These are phyloP conservation scores for Harpalus rufipes DNA, from an alignment of 2,888 invertebrate genomes.

Conservation along the genomic window DNA sequence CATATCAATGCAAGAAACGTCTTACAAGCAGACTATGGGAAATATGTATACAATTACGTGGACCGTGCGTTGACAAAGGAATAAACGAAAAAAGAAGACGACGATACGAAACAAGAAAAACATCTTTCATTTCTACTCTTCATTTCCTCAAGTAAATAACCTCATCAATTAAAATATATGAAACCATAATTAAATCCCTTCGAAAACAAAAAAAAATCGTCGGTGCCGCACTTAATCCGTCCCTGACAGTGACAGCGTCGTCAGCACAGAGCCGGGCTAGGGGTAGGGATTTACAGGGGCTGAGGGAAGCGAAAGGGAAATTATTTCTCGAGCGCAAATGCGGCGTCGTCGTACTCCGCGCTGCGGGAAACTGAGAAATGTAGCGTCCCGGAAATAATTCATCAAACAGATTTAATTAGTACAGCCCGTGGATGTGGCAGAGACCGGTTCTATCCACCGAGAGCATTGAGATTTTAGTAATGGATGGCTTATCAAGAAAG, in stretches of 20 bases:
- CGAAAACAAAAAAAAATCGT: constrained; percentile 23
- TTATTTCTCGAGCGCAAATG: constrained; percentile 40
- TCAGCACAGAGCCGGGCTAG: constrained; percentile 18
- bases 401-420: constrained; percentile 66
- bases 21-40: too few species aligned
- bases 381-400: constrained; percentile 66
- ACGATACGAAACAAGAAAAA: not conserved
- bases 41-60: too few species aligned
- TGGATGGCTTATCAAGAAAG: not conserved
- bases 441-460: constrained; percentile 31
- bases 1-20: too few species aligned
- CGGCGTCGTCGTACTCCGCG: constrained; percentile 13
- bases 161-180: constrained; percentile 16
- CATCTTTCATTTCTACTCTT: not conserved
- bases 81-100: too few species aligned
- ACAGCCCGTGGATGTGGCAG: constrained; percentile 60
- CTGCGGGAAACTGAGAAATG: constrained; percentile 63
- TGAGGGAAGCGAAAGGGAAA: constrained; percentile 13
- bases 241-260: constrained; percentile 57
- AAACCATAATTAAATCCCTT: constrained; percentile 41
- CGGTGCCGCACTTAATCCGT: constrained; percentile 15
- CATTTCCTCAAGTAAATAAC: not conserved
- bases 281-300: not conserved
- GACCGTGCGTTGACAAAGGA: too few species aligned
- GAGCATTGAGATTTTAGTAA: not conserved